Percentiles rank a stretch among this genome's conserved stretches.
Evolutionary conservation across 2,113 vertebrate genomes (phyloP).

Genomic region (Hystrix brachyura): DNA sequence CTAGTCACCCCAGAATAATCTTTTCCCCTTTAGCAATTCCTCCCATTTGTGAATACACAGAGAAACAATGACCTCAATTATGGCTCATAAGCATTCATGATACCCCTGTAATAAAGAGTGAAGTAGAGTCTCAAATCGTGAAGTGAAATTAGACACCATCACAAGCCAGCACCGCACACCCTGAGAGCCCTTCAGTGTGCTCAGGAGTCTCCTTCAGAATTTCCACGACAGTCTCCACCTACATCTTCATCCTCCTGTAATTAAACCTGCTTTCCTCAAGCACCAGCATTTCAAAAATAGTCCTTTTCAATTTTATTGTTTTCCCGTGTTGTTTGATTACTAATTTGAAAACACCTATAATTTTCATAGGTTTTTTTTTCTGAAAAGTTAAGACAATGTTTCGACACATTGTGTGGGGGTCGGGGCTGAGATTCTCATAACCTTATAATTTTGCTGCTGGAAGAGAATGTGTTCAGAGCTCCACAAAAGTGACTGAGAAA

Average conservation of each 20-base stretch:
- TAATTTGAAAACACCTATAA: constrained; percentile 54
- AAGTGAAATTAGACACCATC: constrained; percentile 76
- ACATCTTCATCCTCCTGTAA: constrained; percentile 67
- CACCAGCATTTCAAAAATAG: constrained; percentile 67
- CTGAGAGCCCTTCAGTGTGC: constrained; percentile 48
- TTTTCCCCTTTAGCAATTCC: constrained; percentile 8
- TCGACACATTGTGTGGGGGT: background rate
- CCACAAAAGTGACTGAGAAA: constrained; percentile 55
- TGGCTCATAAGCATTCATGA: constrained; percentile 61
- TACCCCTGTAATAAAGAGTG: constrained; percentile 65
- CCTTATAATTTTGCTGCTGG: background rate
- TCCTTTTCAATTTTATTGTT: constrained; percentile 73
- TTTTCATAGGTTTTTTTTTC: constrained; percentile 56
- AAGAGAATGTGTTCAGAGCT: constrained; percentile 34
- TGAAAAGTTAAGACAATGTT: constrained; percentile 54
- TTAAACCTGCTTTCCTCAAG: constrained; percentile 78
- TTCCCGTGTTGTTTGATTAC: constrained; percentile 69
- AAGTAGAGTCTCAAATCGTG: constrained; percentile 55
- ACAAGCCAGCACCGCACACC: background rate
- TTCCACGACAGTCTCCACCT: constrained; percentile 51
- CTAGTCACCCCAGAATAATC: constrained; percentile 12
- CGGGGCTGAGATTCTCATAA: background rate
- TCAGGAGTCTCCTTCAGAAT: constrained; percentile 74
- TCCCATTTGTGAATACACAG: constrained; percentile 53
- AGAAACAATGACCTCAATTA: constrained; percentile 65